Conservation (phyloP, 2,888 invertebrate species). For the Clivina fossor region DNA sequence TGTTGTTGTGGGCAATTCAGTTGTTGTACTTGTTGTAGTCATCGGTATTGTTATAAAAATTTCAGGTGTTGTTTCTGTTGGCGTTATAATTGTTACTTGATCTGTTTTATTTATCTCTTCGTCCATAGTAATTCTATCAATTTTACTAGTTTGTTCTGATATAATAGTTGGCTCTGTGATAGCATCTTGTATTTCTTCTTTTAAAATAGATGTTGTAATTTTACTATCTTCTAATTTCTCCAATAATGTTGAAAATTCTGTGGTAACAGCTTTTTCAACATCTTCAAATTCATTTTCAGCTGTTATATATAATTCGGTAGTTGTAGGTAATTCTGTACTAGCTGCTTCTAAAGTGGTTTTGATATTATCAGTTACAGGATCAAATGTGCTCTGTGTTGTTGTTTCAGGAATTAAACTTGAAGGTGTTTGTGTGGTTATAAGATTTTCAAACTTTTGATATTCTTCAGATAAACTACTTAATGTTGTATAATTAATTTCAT, state of each 20-base stretch:
- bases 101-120: slow-evolving; percentile 2
- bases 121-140: background rate
- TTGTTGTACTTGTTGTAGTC: slow-evolving; percentile 12
- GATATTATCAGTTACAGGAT: background rate
- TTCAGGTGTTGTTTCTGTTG: background rate
- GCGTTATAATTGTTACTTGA: background rate
- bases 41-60: background rate
- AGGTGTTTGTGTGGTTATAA: slow-evolving; percentile 24
- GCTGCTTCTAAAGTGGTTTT: slow-evolving; percentile 5
- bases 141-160: too few relatives aligned
- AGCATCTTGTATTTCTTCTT: too few relatives aligned
- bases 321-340: background rate
- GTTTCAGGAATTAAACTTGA: slow-evolving; percentile 14
- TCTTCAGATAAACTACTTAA: too few relatives aligned
- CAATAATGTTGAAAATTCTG: too few relatives aligned
- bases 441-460: too few relatives aligned
- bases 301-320: slow-evolving; percentile 4
- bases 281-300: too few relatives aligned
- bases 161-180: too few relatives aligned
- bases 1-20: slow-evolving; percentile 38
- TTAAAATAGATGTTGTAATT: too few relatives aligned
- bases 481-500: slow-evolving; percentile 37
- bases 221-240: too few relatives aligned
- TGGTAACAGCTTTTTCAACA: too few relatives aligned
- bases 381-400: slow-evolving; percentile 28